These are phyloP conservation scores for Meloidogyne exigua DNA, from an alignment of 1,140 invertebrate genomes.

Conservation along the genomic window DNA sequence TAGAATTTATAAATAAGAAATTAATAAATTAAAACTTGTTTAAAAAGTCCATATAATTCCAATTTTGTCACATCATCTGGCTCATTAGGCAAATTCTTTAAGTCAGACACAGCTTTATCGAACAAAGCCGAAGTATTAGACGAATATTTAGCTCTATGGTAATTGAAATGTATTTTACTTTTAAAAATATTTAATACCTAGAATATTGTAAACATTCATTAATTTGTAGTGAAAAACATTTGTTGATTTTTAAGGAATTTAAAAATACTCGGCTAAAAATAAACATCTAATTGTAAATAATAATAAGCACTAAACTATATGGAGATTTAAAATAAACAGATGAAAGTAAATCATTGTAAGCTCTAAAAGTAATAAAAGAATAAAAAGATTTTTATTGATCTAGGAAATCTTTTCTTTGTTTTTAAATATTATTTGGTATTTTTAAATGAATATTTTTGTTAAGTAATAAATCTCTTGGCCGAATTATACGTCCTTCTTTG, in stretches of 20 bases:
- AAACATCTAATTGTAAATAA: not conserved
- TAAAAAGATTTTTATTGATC: not conserved
- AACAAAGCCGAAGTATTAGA: conserved; percentile 53
- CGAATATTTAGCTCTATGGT: not conserved
- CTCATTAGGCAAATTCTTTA: conserved; percentile 66
- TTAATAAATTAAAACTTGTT: conserved; percentile 65
- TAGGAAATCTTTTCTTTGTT: not conserved
- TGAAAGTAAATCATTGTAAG: too few species aligned
- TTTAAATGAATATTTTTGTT: not conserved
- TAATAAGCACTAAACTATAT: too few species aligned
- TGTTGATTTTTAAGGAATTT: not conserved
- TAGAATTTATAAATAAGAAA: not conserved
- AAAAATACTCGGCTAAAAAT: too few species aligned
- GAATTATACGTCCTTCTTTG: not conserved
- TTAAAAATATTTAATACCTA: not conserved
- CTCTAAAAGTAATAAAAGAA: too few species aligned
- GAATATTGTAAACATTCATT: not conserved
- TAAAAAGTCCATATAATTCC: conserved; percentile 70
- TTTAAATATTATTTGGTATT: not conserved
- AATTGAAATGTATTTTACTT: not conserved
- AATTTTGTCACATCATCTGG: conserved; percentile 69
- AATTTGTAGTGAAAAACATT: not conserved
- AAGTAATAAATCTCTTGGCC: conserved; percentile 4
- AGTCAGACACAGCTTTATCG: conserved; percentile 65
- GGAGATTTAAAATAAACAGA: too few species aligned